These are phyloP conservation scores for Natator depressus DNA, from an alignment of 2,113 vertebrate genomes.

Conservation along the genomic window DNA sequence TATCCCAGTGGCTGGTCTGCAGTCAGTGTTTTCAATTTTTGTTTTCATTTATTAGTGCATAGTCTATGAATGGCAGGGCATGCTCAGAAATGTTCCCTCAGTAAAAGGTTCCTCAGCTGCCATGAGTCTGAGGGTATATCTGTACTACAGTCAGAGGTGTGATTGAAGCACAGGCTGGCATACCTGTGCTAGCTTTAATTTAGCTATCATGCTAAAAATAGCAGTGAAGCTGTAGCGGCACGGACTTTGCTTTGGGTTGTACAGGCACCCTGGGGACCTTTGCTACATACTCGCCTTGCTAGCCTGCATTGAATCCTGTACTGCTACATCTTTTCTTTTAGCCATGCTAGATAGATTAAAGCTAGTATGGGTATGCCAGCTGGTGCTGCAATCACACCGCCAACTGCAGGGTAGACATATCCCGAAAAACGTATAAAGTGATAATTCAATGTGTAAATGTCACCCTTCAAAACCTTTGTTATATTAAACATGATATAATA, in stretches of 20 bases:
- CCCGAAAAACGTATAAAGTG: neutral
- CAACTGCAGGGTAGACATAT: neutral
- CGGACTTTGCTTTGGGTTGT: neutral
- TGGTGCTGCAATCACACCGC: neutral
- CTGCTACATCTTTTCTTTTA: neutral
- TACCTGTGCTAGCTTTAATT: no score
- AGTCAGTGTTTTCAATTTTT: neutral
- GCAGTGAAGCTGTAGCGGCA: neutral
- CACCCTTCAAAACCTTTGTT: neutral
- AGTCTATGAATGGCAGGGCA: neutral
- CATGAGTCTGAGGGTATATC: neutral
- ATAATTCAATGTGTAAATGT: neutral
- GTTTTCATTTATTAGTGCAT: neutral
- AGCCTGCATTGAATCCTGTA: neutral
- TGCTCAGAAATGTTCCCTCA: neutral
- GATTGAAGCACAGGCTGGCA: no score
- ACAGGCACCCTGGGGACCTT: neutral
- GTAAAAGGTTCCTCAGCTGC: neutral
- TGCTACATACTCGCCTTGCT: neutral
- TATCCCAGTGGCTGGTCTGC: neutral
- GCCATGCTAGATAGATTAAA: neutral
- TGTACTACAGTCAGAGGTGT: no score
- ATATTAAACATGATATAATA: neutral
- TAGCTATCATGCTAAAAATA: no score
- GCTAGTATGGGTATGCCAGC: neutral